Evolutionary conservation across 2,113 vertebrate species (phyloP).

Genomic region (Aythya baeri): DNA sequence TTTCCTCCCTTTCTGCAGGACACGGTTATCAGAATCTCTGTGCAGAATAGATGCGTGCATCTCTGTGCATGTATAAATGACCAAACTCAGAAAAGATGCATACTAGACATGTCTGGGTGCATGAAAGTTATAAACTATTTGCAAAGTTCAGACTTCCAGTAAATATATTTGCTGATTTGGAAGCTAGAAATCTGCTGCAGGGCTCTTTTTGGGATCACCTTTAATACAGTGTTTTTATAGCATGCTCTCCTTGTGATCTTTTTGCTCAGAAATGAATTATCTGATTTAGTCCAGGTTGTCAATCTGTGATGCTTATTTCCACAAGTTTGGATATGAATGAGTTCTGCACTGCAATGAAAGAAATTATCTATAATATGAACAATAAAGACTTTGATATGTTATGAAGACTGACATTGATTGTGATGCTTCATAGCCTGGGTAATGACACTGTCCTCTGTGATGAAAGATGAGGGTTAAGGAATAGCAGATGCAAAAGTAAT

Average conservation of each 20-base stretch:
- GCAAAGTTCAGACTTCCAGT: not conserved
- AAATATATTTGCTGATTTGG: not conserved
- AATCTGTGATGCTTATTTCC: not conserved
- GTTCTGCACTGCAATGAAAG: conserved; percentile 57
- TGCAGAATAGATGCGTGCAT: too few species aligned
- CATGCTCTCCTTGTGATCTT: not conserved
- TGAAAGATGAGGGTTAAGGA: not conserved
- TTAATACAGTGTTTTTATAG: not conserved
- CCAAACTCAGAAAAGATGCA: not conserved
- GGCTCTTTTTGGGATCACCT: not conserved
- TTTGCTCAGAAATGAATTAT: not conserved
- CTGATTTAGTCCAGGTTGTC: not conserved
- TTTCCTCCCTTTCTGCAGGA: not conserved
- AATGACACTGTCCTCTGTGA: not conserved
- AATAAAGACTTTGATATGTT: conserved; percentile 59
- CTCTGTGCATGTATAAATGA: not conserved
- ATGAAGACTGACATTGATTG: conserved; percentile 68
- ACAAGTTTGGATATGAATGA: conserved; percentile 24
- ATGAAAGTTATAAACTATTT: not conserved
- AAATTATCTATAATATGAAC: not conserved
- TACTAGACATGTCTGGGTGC: not conserved
- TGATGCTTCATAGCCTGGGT: conserved; percentile 65
- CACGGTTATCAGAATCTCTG: not conserved
- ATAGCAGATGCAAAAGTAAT: conserved; percentile 20
- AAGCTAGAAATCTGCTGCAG: not conserved